A percentile compares a stretch with the other conserved stretches of the same genome.
Conservation (phyloP, 1,140 invertebrate genomes). For the Sycophaga agraensis region DNA sequence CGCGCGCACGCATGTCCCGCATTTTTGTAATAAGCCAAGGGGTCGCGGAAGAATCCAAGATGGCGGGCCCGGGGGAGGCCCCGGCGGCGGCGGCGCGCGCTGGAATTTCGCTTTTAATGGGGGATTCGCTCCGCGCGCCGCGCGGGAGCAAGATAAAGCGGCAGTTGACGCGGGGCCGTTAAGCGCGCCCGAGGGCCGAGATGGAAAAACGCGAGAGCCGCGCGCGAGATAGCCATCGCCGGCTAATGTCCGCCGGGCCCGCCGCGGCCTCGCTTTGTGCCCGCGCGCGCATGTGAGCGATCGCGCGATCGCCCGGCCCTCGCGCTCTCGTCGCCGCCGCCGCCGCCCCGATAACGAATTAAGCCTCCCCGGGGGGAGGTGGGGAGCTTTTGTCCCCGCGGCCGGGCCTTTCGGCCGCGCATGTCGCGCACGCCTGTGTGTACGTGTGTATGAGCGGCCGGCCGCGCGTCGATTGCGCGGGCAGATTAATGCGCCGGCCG, state of each 20-base stretch:
- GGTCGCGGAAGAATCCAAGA: constrained; percentile 55
- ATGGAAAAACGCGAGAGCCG: background rate
- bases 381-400: no score
- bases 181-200: constrained; percentile 17
- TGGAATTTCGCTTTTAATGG: constrained; percentile 59
- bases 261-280: no score
- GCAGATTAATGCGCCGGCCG: no score
- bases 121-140: constrained; percentile 40
- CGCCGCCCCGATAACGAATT: no score
- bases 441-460: background rate
- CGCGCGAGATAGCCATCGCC: no score
- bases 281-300: no score
- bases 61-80: constrained; percentile 43
- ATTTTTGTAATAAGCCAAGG: constrained; percentile 57
- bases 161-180: constrained; percentile 31
- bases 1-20: constrained; percentile 47
- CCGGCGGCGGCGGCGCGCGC: constrained; percentile 42
- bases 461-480: constrained; percentile 11
- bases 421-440: background rate
- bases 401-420: no score
- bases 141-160: background rate
- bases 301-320: no score
- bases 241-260: no score
- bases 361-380: no score
- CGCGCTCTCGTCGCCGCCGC: no score